Conservation (phyloP, 2,113 vertebrate genomes). For the Siniperca chuatsi region DNA sequence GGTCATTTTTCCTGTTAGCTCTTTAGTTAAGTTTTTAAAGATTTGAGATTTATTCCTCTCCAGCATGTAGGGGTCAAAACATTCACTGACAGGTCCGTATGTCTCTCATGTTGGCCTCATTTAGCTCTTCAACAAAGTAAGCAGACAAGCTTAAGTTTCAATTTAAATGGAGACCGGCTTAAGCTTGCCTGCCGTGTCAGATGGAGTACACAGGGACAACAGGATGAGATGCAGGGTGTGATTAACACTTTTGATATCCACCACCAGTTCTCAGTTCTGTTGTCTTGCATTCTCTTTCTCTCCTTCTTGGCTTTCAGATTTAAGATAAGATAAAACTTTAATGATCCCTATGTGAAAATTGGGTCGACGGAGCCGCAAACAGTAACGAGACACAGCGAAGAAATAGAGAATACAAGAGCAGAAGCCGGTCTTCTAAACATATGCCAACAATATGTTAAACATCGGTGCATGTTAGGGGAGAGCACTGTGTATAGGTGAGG, state of each 20-base stretch:
- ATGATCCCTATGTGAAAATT: constrained; percentile 39
- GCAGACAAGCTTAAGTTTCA: not conserved
- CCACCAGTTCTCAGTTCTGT: constrained; percentile 15
- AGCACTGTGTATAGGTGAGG: not conserved
- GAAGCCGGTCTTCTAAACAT: constrained; percentile 11
- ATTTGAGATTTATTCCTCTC: not conserved
- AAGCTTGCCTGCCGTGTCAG: constrained; percentile 19
- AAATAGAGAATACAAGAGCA: not conserved
- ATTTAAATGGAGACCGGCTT: not conserved
- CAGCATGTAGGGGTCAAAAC: not conserved
- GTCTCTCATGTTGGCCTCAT: not conserved
- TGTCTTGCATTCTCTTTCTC: constrained; percentile 28
- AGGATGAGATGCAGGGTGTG: constrained; percentile 28
- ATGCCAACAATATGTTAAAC: not conserved
- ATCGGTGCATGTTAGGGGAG: not conserved
- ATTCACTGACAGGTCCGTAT: not conserved
- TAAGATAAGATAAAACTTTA: constrained; percentile 67
- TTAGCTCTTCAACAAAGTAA: not conserved
- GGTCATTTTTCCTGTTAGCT: not conserved
- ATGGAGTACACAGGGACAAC: constrained; percentile 34
- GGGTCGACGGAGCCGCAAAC: constrained; percentile 37
- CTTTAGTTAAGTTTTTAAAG: not conserved
- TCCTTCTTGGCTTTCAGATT: constrained; percentile 44
- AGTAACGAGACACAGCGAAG: not conserved
- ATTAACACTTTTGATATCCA: constrained; percentile 55